These are phyloP conservation scores for Maniola jurtina DNA, from an alignment of 1,140 invertebrate genomes.

Conservation along the genomic window DNA sequence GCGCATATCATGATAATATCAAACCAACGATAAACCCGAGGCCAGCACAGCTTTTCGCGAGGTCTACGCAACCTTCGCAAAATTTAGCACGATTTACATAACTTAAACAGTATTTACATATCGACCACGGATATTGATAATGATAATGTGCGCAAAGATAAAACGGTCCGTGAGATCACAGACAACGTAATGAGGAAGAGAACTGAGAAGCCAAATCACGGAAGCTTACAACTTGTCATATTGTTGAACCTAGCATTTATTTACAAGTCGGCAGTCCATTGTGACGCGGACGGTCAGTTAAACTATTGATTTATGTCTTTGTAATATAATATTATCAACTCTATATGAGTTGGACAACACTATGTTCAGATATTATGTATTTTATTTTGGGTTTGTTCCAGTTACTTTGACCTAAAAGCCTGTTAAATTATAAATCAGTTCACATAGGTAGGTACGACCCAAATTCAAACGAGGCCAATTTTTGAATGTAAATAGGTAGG, in stretches of 20 bases:
- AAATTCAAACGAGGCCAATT: conserved; percentile 32
- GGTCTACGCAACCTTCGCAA: conserved; percentile 64
- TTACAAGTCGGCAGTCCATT: neutral
- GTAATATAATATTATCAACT: too few relatives aligned
- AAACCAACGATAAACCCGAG: conserved; percentile 64
- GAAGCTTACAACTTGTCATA: conserved; percentile 17
- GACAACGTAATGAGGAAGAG: conserved; percentile 25
- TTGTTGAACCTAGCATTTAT: neutral
- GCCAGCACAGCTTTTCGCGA: conserved; percentile 62
- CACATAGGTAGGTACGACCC: conserved; percentile 24
- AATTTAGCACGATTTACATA: conserved; percentile 74
- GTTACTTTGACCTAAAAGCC: conserved; percentile 31
- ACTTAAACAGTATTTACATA: conserved; percentile 59
- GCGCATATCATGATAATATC: conserved; percentile 69
- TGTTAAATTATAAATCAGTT: conserved; percentile 33
- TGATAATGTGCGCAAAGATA: conserved; percentile 48
- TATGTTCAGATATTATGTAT: neutral
- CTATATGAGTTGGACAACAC: too few relatives aligned
- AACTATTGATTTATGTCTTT: neutral
- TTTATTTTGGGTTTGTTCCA: conserved; percentile 14
- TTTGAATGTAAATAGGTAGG: conserved; percentile 13
- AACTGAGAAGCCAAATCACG: conserved; percentile 1
- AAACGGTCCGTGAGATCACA: conserved; percentile 49
- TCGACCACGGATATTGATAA: conserved; percentile 56
- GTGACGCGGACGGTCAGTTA: neutral